Evolutionary conservation across 2,797 vertebrate genomes (phyloP), one percentile per base, ranked within the genome.

Genomic region (Gephyroberyx darwinii): DNA sequence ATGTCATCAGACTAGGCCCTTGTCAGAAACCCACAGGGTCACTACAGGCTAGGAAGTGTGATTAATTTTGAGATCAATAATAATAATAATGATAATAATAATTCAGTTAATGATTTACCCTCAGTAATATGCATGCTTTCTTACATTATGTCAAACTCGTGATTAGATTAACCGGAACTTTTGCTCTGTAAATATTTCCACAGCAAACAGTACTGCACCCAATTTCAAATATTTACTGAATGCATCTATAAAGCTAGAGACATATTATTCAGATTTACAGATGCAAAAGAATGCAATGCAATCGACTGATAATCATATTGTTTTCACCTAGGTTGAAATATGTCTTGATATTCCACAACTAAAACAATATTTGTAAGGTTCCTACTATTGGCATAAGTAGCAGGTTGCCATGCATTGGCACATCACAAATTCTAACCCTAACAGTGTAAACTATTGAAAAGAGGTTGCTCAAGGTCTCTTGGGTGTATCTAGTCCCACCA

Each of bases 141-240:
- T 37, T 47, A 37, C 54, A 75, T 53, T 70, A 52, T 58, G 20
- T 51, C 57, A 58, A 8, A 70, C 69, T 41, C 72, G 83, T 86
- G 82, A 56, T 77, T 79, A 19, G 80, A 88, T 75, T 41, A 88
- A 84, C 85, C 84, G 85, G 88, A 92, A 84, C 85, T 90, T 69
- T 71, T 71, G 68, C 77, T 90, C 52, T 83, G 87, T 84, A 91
- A 89, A 92, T 88, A 90, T 80, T 74, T 66, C 56, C 43, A 62
- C 26, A 78, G 85, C 86, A 92, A 90, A 92, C 84, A 91, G 77
- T 17, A 78, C 90, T 89, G 64, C 92, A 69, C 93, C 93, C 91
- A 85, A 70, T 60, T 69, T 86, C 88, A 93, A 94, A 94, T 94
- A 94, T 92, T 93, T 90, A 87, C 83, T 64, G 56, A 84, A 80